phyloP scores from a whole-genome alignment of 1,140 invertebrate species.

The Sarcophaga peregrina region DNA sequence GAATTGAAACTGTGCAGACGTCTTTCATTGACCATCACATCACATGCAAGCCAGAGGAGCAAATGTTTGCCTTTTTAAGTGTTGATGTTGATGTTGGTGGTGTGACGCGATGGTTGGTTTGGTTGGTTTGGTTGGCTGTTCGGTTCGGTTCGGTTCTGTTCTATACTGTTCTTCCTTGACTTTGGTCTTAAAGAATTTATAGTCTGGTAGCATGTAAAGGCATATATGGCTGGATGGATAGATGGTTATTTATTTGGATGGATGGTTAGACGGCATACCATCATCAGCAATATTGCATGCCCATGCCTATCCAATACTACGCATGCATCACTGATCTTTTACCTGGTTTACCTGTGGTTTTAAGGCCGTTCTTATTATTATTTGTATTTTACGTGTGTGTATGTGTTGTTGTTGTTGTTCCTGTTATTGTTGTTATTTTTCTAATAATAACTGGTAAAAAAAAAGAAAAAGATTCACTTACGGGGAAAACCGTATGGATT shows the following conservation, averaged over 20 bases:
- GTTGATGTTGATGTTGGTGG: background rate
- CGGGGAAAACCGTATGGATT: too few species aligned
- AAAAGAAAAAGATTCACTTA: too few species aligned
- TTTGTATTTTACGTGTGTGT: too few species aligned
- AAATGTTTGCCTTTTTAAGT: background rate
- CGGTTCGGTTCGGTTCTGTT: background rate
- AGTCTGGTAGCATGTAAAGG: slow-evolving; percentile 18
- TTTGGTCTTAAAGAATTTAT: background rate
- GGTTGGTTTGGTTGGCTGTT: background rate
- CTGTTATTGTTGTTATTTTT: background rate
- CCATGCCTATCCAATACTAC: background rate
- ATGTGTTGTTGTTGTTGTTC: too few species aligned
- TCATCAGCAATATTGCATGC: background rate
- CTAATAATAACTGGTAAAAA: too few species aligned
- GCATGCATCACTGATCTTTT: slow-evolving; percentile 20
- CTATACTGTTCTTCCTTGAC: background rate
- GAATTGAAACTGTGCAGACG: background rate
- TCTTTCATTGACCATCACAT: background rate
- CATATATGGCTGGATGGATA: background rate
- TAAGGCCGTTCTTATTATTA: background rate
- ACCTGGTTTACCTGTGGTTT: too few species aligned
- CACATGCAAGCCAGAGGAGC: slow-evolving; percentile 11
- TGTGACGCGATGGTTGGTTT: too few species aligned
- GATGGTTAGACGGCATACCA: slow-evolving; percentile 4
- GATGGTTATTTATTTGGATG: background rate